Evolutionary conservation across 2,113 vertebrate genomes (phyloP), one percentile per base, ranked within the genome.

Genomic region (Cyphomyrus discorhynchus): DNA sequence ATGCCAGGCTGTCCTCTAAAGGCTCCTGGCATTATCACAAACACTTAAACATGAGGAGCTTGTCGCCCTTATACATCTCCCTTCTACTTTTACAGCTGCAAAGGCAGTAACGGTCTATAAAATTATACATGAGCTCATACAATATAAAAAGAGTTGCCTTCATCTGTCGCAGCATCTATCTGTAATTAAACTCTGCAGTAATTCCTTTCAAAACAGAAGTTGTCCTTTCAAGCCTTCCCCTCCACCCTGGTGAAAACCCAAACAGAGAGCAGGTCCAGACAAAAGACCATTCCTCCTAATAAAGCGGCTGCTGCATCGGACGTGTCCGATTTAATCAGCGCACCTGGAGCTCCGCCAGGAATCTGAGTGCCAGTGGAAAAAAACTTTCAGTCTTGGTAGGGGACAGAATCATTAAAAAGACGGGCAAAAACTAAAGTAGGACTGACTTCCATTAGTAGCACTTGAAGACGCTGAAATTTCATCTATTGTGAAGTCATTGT

Each of bases 311-410:
- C 70, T 82, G 74, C 27, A 62, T 35, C 49, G 50, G 47, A 50
- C 47, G n/a, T 31, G 35, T 77, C 49, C 45, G 88, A 84, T 83
- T 89, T 83, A 89, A 89, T 83, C 50, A 82, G 77, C 39, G 24
- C 52, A 17, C 82, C 52, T 82, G 77, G 77, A 77, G 7, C 31
- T 89, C 39, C 24, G 89, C 89, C 89, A 89, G 50, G 35, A 39
- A 52, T 83, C 39, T 62, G 88, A 53, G 39, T n/a, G 89, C 89
- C 80, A 84, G 52, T 53, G 35, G 11, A 31, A 17, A 17, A 82
- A 62, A 62, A 89, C 35, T 35, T 50, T 89, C 74, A 84, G 31
- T 62, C 19, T 35, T 27, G 5, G 35, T 39, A 89, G 88, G 31
- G 35, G 24, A 89, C 6, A 35, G 27, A 39, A 52, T 53, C n/a